A percentile compares a stretch with the other conserved stretches of the same genome.
Conservation (phyloP, 2,797 vertebrate species). For the Luscinia megarhynchos region DNA sequence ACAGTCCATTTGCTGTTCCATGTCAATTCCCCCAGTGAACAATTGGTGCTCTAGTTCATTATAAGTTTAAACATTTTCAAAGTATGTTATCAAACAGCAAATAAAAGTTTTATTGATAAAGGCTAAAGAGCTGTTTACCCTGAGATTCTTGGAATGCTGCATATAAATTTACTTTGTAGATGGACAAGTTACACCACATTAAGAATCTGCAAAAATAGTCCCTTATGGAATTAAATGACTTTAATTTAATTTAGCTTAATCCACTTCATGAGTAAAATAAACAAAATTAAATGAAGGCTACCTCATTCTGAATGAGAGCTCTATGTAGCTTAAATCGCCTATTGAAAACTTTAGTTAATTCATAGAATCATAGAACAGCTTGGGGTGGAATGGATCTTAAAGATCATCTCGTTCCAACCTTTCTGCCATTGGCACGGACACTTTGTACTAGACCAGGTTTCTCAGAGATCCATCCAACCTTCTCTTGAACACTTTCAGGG, state of each 20-base stretch:
- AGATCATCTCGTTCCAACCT: rapidly evolving
- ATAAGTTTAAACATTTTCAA: neutral
- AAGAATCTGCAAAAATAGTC: neutral
- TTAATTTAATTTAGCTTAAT: slow-evolving; percentile 42
- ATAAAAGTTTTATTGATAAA: neutral
- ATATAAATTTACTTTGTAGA: slow-evolving; percentile 28
- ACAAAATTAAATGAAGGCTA: neutral
- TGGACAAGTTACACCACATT: neutral
- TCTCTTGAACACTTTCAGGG: neutral
- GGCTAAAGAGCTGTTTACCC: neutral
- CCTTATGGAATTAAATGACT: neutral
- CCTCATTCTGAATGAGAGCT: neutral
- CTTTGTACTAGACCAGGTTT: neutral
- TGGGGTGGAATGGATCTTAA: neutral
- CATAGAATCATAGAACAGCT: rapidly evolving
- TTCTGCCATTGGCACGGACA: neutral
- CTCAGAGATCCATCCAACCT: neutral
- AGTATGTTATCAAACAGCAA: neutral
- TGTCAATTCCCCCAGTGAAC: neutral
- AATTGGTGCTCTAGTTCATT: neutral
- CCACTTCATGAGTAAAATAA: slow-evolving; percentile 22
- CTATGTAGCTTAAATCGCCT: neutral
- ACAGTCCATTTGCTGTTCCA: neutral
- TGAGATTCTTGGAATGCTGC: neutral
- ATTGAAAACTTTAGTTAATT: neutral